Conservation (phyloP, 2,113 vertebrate genomes). For the Sporophila hypoxantha region DNA sequence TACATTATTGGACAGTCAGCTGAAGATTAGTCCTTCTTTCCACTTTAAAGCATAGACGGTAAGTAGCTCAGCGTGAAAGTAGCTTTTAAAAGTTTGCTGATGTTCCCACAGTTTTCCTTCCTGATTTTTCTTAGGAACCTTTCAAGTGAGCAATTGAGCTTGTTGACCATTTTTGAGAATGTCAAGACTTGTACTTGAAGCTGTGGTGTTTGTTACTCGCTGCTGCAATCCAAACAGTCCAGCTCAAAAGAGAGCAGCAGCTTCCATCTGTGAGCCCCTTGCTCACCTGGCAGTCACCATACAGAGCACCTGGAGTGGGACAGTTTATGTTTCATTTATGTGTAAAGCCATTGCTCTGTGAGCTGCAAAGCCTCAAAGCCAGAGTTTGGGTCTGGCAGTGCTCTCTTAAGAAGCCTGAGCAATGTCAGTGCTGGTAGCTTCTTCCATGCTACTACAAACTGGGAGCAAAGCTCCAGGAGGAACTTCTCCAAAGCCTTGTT, state of each 20-base stretch:
- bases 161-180: not conserved
- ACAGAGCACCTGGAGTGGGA: not conserved
- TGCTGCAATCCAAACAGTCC: not conserved
- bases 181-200: not conserved
- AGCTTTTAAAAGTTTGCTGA: not conserved
- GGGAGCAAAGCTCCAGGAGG: not conserved
- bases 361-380: not conserved
- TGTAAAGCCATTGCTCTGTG: not conserved
- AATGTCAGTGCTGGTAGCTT: not conserved
- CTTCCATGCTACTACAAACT: not conserved
- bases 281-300: not conserved
- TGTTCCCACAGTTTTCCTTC: not conserved
- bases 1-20: not conserved
- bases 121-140: not conserved
- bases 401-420: not conserved
- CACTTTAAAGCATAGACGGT: not conserved
- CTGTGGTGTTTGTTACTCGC: not conserved
- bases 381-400: not conserved
- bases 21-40: constrained; percentile 16
- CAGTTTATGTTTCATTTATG: not conserved
- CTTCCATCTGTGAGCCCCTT: not conserved
- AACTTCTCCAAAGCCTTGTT: not conserved
- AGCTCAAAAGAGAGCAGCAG: not conserved
- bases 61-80: not conserved
- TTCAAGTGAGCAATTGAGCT: not conserved